phyloP scores from a whole-genome alignment of 2,888 invertebrate species.

The Amiota communis region DNA sequence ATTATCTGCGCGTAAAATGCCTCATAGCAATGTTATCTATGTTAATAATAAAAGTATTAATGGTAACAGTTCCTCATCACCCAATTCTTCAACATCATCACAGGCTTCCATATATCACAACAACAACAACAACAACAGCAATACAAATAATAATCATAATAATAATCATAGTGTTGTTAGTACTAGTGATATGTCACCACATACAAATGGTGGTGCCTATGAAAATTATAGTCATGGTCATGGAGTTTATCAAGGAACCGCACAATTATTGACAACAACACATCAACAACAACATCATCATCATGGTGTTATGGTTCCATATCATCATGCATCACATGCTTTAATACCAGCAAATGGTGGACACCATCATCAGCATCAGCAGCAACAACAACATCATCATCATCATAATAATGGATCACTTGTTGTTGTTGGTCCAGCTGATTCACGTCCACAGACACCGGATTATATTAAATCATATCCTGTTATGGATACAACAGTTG shows the following conservation, averaged over 20 bases:
- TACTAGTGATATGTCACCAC: conserved; percentile 44
- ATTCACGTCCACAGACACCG: conserved; percentile 71
- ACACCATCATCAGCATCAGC: conserved; percentile 47
- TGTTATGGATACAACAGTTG: conserved; percentile 74
- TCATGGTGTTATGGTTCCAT: conserved; percentile 37
- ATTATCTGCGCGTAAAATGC: conserved; percentile 61
- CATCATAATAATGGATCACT: conserved; percentile 40
- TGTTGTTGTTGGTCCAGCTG: conserved; percentile 63
- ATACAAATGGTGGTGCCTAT: conserved; percentile 30
- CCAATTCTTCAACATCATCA: conserved; percentile 2
- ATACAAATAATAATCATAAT: conserved; percentile 2
- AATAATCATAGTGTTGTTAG: conserved; percentile 43
- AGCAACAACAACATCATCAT: conserved; percentile 39
- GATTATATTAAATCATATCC: conserved; percentile 73
- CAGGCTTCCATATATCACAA: conserved; percentile 23
- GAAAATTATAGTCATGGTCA: conserved; percentile 38
- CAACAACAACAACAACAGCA: conserved; percentile 27
- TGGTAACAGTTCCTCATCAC: conserved; percentile 40
- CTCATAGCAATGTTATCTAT: conserved; percentile 71
- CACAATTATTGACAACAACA: conserved; percentile 37
- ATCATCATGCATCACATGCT: conserved; percentile 16
- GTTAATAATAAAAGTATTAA: conserved; percentile 66
- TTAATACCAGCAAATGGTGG: conserved; percentile 21
- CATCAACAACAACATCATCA: conserved; percentile 33
- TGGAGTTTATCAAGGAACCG: conserved; percentile 42